Evolutionary conservation across 1,140 invertebrate species (phyloP), one percentile per base, ranked within the genome.

Genomic region (Octopus bimaculoides): DNA sequence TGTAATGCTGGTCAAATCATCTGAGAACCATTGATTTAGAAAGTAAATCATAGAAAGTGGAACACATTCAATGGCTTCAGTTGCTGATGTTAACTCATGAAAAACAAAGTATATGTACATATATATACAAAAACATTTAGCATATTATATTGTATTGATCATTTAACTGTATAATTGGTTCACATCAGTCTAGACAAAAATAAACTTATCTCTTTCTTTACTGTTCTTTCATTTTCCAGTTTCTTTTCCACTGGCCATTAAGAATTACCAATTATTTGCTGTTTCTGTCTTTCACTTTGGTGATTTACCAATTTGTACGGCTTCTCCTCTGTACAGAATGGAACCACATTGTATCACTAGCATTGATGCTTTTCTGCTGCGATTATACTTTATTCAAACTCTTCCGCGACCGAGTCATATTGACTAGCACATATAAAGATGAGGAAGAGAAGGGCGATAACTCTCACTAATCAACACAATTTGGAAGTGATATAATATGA

Each of bases 371-470:
- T 10, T 94, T 96, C 85, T 95, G 95, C 75, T 98, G 97, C 89
- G 97, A 97, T 90, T 95, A 96, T 84, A 95, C 96, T 0, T 92
- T 99, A 7, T 98, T 96, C 85, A 97, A 97, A 90, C 91, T 97
- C 77, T 91, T 94, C 5, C 92, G 96, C 78, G 96, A 98, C 89
- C 95, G 94, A 89, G 90, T 97, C 0, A 93, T 98, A 66, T 93
- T 96, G 77, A 82, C 83, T 10, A 87, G 88, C 82, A 83, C 85
- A 1, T 90, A 90, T 80, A 85, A 85, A 83, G 88, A 90, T 20
- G 88, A 89, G 54, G 85, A 87, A 14, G 52, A 53, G 73, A 54
- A 56, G 61, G 75, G 26, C 20, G 54, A 78, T 78, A 20, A 20
- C 6, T 71, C 66, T 71, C 66, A 71, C 14, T 71, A 20, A 71